These are phyloP conservation scores for Drosophila mojavensis DNA, from an alignment of 1,140 invertebrate species.

Conservation along the genomic window DNA sequence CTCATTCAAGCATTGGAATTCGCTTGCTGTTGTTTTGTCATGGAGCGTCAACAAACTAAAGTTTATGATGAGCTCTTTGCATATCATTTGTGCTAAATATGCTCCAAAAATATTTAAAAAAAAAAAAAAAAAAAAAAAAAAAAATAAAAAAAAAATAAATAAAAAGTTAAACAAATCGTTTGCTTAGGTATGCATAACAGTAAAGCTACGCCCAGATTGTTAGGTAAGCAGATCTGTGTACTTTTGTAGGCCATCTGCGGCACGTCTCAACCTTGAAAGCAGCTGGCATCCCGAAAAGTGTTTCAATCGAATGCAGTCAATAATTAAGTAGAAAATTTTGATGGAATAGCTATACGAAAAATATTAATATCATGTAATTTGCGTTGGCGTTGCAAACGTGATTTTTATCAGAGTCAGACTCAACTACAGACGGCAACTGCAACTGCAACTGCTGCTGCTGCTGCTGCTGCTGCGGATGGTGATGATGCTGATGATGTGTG, in stretches of 20 bases:
- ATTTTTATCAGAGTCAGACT: slow-evolving; percentile 47
- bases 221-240: slow-evolving; percentile 37
- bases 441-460: slow-evolving; percentile 18
- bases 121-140: background rate
- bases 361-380: slow-evolving; percentile 76
- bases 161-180: background rate
- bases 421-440: background rate
- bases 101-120: background rate
- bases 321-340: slow-evolving; percentile 60
- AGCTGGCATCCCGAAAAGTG: slow-evolving; percentile 47
- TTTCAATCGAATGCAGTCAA: slow-evolving; percentile 74
- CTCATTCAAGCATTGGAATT: no score
- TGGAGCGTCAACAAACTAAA: no score
- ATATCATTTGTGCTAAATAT: background rate
- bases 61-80: no score
- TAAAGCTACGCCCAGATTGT: slow-evolving; percentile 40
- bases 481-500: slow-evolving; percentile 40
- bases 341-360: slow-evolving; percentile 58
- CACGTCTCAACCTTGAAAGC: slow-evolving; percentile 50
- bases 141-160: background rate
- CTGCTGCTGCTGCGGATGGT: slow-evolving; percentile 7
- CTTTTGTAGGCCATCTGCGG: slow-evolving; percentile 60
- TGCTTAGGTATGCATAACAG: slow-evolving; percentile 37
- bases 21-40: no score
- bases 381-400: slow-evolving; percentile 73